Base-by-base conservation (phyloP, 1,140 invertebrate genomes). In the Drosophila pallidifrons region DNA sequence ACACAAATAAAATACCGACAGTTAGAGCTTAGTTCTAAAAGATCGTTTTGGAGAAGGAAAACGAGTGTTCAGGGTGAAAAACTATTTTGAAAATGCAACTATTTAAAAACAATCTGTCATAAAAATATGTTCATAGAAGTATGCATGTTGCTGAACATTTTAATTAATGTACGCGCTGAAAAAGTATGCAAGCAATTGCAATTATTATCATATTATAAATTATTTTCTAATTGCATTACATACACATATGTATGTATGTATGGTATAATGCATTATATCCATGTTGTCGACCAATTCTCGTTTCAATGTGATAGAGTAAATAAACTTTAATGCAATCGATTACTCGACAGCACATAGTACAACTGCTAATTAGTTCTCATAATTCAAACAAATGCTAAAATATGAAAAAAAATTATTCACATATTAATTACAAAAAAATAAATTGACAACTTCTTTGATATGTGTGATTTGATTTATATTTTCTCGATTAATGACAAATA, bases 111-210 rank as follows among this genome's bases (percentile, higher is more conserved):
- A 41, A 64, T 52, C 57, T 59, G 57, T 59, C 57, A 59, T 28
- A 6, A 13, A 15, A 45, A 59, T 45, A 35, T n/a, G 13, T 28
- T 35, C 35, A 38, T 10, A 38, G 7, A 38, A 38, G 35, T 3
- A 3, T n/a, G 28, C 7, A 47, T 3, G 25, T 47, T n/a, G 30
- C 10, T 10, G 47, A 51, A 51, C 49, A 46, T 55, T 65, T 65
- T 65, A 65, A 65, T 65, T 65, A 64, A 55, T 65, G 55, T 46
- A 55, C 45, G 51, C 51, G 20, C 1, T 55, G 25, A 45, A 41
- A 55, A 65, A 65, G 35, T 65, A 55, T 65, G 49, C 54, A 7
- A 65, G 51, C 63, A 65, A 55, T 65, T 46, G 41, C 41, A 52
- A 43, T 41, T 55, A 55, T 32, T 54, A 43, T 43, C 49, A 45